Conservation (phyloP, 2,888 invertebrate genomes). For the Lysandra bellargus region DNA sequence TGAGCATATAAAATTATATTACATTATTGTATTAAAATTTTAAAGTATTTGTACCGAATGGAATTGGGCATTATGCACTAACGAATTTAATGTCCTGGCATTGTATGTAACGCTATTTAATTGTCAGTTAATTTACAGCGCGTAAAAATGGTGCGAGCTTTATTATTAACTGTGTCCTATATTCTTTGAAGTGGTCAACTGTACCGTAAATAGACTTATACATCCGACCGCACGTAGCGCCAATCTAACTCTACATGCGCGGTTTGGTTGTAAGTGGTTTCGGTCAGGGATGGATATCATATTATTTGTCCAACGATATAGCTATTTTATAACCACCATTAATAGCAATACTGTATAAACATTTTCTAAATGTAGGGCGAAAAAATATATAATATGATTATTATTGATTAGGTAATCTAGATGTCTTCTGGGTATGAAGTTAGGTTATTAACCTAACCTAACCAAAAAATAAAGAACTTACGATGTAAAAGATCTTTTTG, state of each 20-base stretch:
- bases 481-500: too few species aligned
- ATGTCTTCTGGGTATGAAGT: too few species aligned
- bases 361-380: too few species aligned
- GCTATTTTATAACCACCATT: background rate
- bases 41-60: background rate
- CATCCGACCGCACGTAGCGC: constrained; percentile 19
- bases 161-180: constrained; percentile 34
- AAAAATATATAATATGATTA: too few species aligned
- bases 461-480: too few species aligned
- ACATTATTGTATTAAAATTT: too few species aligned
- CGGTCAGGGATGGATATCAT: background rate
- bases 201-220: constrained; percentile 44
- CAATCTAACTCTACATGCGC: constrained; percentile 1
- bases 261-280: constrained; percentile 22
- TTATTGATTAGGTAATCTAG: too few species aligned
- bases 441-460: too few species aligned
- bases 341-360: background rate
- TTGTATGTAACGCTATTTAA: constrained; percentile 7
- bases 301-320: background rate
- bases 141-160: constrained; percentile 30
- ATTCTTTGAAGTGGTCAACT: constrained; percentile 48
- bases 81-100: background rate
- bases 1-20: too few species aligned
- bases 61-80: background rate
- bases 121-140: constrained; percentile 32